Conservation (phyloP, 2,797 vertebrate genomes). For the Ceyx erithaca region DNA sequence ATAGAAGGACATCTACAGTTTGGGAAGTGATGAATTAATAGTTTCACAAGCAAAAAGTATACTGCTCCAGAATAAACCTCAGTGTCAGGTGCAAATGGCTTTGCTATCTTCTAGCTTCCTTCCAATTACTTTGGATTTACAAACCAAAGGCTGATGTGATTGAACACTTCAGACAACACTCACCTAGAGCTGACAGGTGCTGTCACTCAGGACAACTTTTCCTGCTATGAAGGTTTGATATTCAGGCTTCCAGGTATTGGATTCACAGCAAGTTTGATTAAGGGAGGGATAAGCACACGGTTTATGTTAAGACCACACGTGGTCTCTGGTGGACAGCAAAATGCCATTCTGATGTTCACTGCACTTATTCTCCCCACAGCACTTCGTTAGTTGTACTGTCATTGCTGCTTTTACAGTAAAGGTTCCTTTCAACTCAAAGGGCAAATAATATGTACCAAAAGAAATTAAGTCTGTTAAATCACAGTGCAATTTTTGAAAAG, state of each 20-base stretch:
- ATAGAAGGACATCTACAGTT: not conserved
- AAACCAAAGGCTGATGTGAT: not conserved
- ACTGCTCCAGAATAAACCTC: not conserved
- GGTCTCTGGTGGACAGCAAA: not conserved
- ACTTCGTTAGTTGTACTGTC: not conserved
- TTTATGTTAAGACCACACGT: not conserved
- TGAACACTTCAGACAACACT: constrained; percentile 12
- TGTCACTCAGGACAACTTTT: not conserved
- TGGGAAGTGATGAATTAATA: not conserved
- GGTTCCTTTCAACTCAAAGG: not conserved
- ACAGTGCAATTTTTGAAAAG: not conserved
- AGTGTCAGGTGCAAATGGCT: not conserved
- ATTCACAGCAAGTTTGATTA: not conserved
- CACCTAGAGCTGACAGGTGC: constrained; percentile 1
- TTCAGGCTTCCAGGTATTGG: not conserved
- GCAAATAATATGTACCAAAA: not conserved
- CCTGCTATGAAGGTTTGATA: not conserved
- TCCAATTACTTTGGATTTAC: constrained; percentile 16
- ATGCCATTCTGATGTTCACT: not conserved
- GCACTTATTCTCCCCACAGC: not conserved
- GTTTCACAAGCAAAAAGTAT: not conserved
- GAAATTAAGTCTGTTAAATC: not conserved
- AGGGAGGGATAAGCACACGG: not conserved
- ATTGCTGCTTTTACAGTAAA: not conserved
- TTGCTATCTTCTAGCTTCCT: constrained; percentile 7